Conservation (phyloP, 2,797 vertebrate genomes). For the Mustela erminea region DNA sequence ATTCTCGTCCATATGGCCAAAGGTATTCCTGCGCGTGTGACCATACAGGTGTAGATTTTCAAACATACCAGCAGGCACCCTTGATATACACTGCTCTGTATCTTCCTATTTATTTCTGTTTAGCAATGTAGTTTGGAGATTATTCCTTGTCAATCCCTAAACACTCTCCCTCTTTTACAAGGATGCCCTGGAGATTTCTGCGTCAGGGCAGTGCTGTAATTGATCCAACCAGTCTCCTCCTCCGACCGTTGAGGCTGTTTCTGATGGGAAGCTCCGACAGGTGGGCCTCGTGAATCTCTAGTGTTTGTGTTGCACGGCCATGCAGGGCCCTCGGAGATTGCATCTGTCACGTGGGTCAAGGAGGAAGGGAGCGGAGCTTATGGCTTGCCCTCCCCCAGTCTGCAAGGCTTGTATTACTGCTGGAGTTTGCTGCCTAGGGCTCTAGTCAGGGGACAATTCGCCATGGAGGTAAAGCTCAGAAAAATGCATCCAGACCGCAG, state of each 20-base stretch:
- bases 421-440: neutral
- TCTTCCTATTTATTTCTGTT: slow-evolving; percentile 11
- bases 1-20: neutral
- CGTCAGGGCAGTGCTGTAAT: neutral
- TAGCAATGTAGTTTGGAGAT: neutral
- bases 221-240: no score
- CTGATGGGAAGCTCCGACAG: neutral
- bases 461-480: neutral
- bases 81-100: neutral
- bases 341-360: neutral
- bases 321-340: neutral
- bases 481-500: neutral
- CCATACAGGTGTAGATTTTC: neutral
- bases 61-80: neutral
- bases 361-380: neutral
- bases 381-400: neutral
- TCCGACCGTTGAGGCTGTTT: neutral
- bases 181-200: neutral
- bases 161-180: neutral
- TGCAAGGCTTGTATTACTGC: neutral
- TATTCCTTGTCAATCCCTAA: neutral
- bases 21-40: neutral
- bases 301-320: neutral
- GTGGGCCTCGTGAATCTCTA: neutral
- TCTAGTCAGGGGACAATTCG: neutral